These are phyloP conservation scores for Scaeva pyrastri DNA, from an alignment of 2,888 invertebrate species.

Conservation along the genomic window DNA sequence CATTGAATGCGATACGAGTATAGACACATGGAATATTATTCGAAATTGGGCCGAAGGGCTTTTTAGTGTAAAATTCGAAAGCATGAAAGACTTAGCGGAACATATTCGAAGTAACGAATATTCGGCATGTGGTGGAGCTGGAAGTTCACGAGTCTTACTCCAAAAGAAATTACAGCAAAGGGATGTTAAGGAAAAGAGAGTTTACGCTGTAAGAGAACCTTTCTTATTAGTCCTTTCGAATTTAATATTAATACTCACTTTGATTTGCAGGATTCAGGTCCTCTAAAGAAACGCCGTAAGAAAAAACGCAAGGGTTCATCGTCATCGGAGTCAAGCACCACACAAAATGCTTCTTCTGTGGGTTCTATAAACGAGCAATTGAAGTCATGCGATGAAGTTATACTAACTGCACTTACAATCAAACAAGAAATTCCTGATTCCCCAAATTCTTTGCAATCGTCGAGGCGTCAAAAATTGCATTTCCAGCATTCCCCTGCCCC, in stretches of 20 bases:
- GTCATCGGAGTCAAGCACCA: constrained; percentile 82
- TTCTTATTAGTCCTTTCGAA: not conserved
- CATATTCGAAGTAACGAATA: constrained; percentile 79
- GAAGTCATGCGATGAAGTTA: constrained; percentile 48
- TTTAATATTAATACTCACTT: constrained; percentile 7
- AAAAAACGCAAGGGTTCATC: constrained; percentile 83
- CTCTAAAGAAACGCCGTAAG: constrained; percentile 83
- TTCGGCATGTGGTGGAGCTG: constrained; percentile 73
- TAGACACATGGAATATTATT: constrained; percentile 81
- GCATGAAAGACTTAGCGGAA: constrained; percentile 80
- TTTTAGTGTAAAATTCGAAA: constrained; percentile 81
- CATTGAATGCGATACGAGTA: constrained; percentile 71
- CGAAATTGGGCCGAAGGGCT: constrained; percentile 83
- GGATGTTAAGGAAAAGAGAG: constrained; percentile 86
- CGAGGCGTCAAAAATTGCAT: constrained; percentile 47
- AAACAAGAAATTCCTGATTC: constrained; percentile 83
- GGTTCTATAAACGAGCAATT: constrained; percentile 59
- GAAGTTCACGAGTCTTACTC: constrained; percentile 80
- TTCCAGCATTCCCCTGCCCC: constrained; percentile 66
- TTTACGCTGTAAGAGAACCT: constrained; percentile 80
- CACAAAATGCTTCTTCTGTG: constrained; percentile 76
- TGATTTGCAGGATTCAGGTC: constrained; percentile 81
- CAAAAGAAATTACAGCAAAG: constrained; percentile 89
- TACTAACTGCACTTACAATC: constrained; percentile 76
- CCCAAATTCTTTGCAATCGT: constrained; percentile 76